Conservation (phyloP, 2,888 invertebrate species). For the Meteorus cinctellus region DNA sequence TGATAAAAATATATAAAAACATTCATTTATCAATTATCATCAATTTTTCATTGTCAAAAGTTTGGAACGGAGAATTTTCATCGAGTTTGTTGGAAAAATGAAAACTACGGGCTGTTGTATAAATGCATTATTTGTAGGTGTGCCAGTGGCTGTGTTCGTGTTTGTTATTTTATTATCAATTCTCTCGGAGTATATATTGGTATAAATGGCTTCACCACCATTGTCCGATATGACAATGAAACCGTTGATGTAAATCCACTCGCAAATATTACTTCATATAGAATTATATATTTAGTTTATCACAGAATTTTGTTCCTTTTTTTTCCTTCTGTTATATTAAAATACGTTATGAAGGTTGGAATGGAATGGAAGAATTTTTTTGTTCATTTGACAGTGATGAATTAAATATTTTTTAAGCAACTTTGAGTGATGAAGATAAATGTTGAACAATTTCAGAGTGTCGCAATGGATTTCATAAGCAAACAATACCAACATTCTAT, state of each 20-base stretch:
- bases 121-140: not conserved
- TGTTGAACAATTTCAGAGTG: not conserved
- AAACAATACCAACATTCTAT: not conserved
- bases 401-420: no score
- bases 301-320: not conserved
- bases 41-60: not conserved
- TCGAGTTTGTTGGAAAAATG: not conserved
- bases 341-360: no score
- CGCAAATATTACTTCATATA: not conserved
- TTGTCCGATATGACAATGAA: not conserved
- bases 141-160: not conserved
- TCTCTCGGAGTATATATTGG: not conserved
- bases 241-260: not conserved
- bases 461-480: not conserved
- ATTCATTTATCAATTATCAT: not conserved
- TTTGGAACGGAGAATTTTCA: not conserved
- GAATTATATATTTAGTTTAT: not conserved
- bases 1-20: not conserved
- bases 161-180: slow-evolving; percentile 3
- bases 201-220: not conserved
- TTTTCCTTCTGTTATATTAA: not conserved
- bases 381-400: no score
- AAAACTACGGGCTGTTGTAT: not conserved
- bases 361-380: no score
- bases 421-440: no score